These are phyloP conservation scores for Horisme vitalbata DNA, from an alignment of 2,888 invertebrate genomes.

Conservation along the genomic window DNA sequence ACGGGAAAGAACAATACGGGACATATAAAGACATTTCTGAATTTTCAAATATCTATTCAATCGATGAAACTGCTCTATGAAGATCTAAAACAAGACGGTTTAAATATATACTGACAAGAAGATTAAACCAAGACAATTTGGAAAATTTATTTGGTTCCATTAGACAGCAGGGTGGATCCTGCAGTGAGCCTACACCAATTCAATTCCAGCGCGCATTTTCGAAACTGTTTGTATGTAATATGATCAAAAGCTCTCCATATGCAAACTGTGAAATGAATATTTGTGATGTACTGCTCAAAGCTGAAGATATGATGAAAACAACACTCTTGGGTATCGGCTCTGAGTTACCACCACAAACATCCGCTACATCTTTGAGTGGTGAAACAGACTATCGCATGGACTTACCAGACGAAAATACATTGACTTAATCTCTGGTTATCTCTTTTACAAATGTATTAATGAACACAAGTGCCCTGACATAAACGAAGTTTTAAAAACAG, in stretches of 20 bases:
- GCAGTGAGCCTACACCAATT: conserved; percentile 19
- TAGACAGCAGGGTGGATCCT: conserved; percentile 17
- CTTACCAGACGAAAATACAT: conserved; percentile 22
- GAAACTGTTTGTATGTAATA: conserved; percentile 19
- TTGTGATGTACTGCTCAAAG: conserved; percentile 23
- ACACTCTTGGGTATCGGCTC: conserved; percentile 10
- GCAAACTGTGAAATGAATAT: conserved; percentile 20
- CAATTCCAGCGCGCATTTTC: conserved; percentile 27
- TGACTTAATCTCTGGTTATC: conserved; percentile 27
- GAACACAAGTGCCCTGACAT: conserved; percentile 27
- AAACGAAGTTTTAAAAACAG: conserved; percentile 18
- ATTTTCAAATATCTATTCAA: conserved; percentile 38
- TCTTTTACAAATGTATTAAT: conserved; percentile 25
- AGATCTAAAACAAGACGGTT: conserved; percentile 31
- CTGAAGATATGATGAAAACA: conserved; percentile 21
- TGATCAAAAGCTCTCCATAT: conserved; percentile 22
- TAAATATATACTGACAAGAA: conserved; percentile 16
- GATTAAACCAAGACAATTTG: conserved; percentile 21
- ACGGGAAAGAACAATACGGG: conserved; percentile 34
- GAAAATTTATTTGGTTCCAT: conserved; percentile 21
- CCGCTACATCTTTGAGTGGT: too few species aligned
- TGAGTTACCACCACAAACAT: conserved; percentile 21
- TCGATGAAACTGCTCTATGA: conserved; percentile 37
- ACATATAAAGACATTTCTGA: conserved; percentile 35
- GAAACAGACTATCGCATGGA: too few species aligned